Percentiles rank a stretch among this genome's conserved stretches.
Conservation (phyloP, 2,797 vertebrate species). For the Lerista edwardsae region DNA sequence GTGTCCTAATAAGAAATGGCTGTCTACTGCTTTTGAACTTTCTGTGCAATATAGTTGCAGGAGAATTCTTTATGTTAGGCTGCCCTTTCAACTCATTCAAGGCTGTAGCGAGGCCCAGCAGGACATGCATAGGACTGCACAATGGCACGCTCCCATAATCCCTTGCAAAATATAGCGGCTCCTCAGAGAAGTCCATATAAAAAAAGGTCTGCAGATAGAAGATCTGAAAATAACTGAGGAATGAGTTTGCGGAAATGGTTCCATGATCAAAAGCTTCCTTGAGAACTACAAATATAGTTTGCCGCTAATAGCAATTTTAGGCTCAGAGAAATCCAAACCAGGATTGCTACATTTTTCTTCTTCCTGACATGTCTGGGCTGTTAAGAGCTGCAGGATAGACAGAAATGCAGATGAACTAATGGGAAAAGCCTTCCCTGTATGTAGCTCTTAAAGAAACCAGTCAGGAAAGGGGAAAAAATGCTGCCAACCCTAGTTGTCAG, state of each 20-base stretch:
- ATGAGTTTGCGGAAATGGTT: background rate
- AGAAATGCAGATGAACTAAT: background rate
- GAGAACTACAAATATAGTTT: too few relatives aligned
- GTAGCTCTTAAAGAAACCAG: background rate
- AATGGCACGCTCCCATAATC: background rate
- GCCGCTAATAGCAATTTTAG: background rate
- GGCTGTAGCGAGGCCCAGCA: background rate
- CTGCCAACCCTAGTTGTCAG: background rate
- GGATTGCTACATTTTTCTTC: background rate
- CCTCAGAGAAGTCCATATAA: background rate
- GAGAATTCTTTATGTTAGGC: background rate
- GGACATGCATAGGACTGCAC: too few relatives aligned
- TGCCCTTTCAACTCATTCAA: background rate
- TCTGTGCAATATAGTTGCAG: background rate
- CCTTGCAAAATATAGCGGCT: background rate
- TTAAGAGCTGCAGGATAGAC: background rate
- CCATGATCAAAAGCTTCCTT: background rate
- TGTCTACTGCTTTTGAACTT: background rate
- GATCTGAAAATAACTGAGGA: background rate
- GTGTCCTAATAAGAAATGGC: too few relatives aligned
- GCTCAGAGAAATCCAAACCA: background rate
- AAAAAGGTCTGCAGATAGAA: background rate
- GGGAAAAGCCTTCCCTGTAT: background rate
- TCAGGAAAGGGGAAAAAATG: background rate
- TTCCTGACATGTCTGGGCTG: background rate